A percentile compares a stretch with the other conserved stretches of the same genome.
Evolutionary conservation across 2,113 vertebrate species (phyloP).

Genomic region (Cromileptes altivelis): DNA sequence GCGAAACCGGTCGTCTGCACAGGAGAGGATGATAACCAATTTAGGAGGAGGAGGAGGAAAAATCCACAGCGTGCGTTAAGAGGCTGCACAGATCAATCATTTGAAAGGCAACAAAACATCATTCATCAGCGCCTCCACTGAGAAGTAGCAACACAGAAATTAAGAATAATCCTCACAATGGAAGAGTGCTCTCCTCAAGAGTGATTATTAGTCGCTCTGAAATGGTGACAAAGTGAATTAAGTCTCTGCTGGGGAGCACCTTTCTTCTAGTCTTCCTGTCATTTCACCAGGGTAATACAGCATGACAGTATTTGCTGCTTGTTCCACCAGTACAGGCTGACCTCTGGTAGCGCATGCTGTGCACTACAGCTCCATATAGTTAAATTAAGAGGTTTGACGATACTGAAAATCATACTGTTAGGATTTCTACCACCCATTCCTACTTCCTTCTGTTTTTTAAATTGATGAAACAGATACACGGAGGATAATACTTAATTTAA

Average conservation of each 20-base stretch:
- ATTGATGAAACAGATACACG: neutral
- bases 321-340: no score
- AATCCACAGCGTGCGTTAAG: neutral
- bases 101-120: neutral
- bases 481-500: neutral
- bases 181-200: neutral
- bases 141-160: neutral
- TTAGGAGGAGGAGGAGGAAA: neutral
- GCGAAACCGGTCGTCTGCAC: conserved; percentile 92
- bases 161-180: neutral
- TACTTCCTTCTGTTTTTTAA: neutral
- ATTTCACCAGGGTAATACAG: no score
- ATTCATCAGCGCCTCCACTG: neutral
- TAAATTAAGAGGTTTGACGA: no score
- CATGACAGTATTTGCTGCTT: no score
- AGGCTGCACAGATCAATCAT: neutral
- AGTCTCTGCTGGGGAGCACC: neutral
- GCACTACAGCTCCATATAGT: no score
- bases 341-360: no score
- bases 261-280: neutral
- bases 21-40: neutral
- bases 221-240: neutral
- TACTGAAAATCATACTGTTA: no score
- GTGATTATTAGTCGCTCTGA: neutral
- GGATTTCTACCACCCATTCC: no score